Base-by-base conservation (phyloP, 37 sponge, comb jelly and placozoan genomes). In the Halisarca cf. caerulea region DNA sequence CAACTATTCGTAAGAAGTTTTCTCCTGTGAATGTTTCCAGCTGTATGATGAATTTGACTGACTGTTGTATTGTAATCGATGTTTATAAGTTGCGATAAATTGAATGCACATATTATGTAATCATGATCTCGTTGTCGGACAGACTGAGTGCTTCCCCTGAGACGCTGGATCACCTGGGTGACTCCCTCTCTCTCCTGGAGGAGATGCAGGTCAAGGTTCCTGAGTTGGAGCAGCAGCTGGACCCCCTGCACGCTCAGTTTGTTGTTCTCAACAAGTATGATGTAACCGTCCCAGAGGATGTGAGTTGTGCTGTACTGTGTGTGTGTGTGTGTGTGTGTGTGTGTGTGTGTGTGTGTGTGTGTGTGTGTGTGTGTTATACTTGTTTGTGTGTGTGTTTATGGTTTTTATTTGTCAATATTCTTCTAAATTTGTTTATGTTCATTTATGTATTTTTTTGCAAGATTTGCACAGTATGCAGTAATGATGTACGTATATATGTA, bases 211-310 rank as follows among this genome's bases (percentile, higher is more conserved):
- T 59, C 0, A 80, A 91, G 25, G 59, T 91, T 58, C 80, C 92
- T 2, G 79, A 90, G 64, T 84, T 87, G 32, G 99, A 97, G 84
- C 72, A 82, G n/a, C 84, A 95, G 78, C 93, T 96, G 78, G 86
- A 89, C 27, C 99, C 99, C 0, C 90, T 99, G 23, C 84, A 90
- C 27, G 99, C 97, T 58, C 97, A 93, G 89, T 99, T 99, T 72
- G 83, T 87, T 42, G 89, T 99, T 66, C 92, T 99, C 47, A 74
- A 85, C 45, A 95, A 97, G 74, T 91, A 97, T 75, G 97, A 97
- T 24, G 97, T 99, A 3, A 66, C 69, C 23, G 82, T 90, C 14
- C 54, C 86, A 18, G 85, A 78, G 42, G 77, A 58, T 33, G 85
- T 85, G 23, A 32, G 84, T 28, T 28, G 32, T 37, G 35, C 7